Evolutionary conservation across 2,888 invertebrate species (phyloP).

Genomic region (Lasioglossum calceatum): DNA sequence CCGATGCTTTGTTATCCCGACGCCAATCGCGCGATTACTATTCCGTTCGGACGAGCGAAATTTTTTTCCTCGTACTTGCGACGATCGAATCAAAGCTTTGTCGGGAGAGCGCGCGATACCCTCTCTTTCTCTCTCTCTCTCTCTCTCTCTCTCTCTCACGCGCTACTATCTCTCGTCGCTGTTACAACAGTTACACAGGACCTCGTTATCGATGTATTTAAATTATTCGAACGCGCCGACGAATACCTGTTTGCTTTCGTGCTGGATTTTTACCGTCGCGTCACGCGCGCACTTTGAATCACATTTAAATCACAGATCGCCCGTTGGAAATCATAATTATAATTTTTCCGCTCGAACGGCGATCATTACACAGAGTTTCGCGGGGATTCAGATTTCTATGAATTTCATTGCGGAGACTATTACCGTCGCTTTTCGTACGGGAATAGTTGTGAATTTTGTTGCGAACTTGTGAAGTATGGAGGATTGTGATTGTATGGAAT

Average conservation of each 20-base stretch:
- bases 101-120: not conserved
- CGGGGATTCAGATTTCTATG: not conserved
- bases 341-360: not conserved
- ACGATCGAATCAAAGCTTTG: slow-evolving; percentile 12
- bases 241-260: not conserved
- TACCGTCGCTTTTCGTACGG: not conserved
- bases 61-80: slow-evolving; percentile 14
- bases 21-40: slow-evolving; percentile 49
- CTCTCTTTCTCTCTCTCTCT: not conserved
- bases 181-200: not conserved
- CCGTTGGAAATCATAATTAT: not conserved
- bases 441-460: not conserved
- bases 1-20: slow-evolving; percentile 56
- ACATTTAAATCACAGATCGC: not conserved
- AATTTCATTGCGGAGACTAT: not conserved
- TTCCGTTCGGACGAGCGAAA: slow-evolving; percentile 29
- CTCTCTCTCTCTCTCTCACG: not conserved
- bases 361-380: not conserved
- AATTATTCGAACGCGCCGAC: not conserved
- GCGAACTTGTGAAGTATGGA: not conserved
- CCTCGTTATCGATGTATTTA: slow-evolving; percentile 14
- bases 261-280: not conserved
- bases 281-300: not conserved
- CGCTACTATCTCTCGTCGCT: not conserved
- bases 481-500: not conserved